Percentiles rank a stretch among this genome's conserved stretches.
These are phyloP conservation scores for Florisuga fusca DNA, from an alignment of 2,797 vertebrate species.

Conservation along the genomic window DNA sequence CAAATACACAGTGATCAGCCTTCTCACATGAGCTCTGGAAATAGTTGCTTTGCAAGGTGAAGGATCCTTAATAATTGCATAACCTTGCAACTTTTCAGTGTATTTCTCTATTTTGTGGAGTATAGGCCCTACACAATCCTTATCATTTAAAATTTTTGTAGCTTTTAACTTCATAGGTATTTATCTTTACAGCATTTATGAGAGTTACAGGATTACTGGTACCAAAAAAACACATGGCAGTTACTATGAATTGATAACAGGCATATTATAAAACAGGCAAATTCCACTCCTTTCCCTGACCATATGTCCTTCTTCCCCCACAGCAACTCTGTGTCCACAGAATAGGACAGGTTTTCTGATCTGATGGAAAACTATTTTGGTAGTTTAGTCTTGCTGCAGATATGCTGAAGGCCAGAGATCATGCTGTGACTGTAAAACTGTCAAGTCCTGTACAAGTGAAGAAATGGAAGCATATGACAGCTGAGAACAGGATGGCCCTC, in stretches of 20 bases:
- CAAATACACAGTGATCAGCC: not conserved
- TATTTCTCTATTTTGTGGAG: not conserved
- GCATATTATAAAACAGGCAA: not conserved
- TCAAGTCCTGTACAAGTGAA: not conserved
- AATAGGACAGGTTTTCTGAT: not conserved
- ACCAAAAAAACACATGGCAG: not conserved
- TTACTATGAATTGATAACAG: not conserved
- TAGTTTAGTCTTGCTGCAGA: not conserved
- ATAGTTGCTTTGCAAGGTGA: not conserved
- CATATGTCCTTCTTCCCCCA: not conserved
- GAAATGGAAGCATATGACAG: not conserved
- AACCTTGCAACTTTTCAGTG: not conserved
- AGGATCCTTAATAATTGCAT: not conserved
- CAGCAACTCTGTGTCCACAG: not conserved
- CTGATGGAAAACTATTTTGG: not conserved
- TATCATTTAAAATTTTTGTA: not conserved
- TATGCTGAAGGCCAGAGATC: not conserved
- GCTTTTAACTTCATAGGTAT: not conserved
- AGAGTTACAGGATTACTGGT: not conserved
- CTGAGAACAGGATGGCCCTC: not conserved
- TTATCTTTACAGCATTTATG: not conserved
- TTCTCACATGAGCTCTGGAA: not conserved
- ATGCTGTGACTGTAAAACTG: not conserved
- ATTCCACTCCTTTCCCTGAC: not conserved
- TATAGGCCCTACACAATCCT: not conserved